Evolutionary conservation across 2,113 vertebrate species (phyloP).

Genomic region (Mastomys coucha): DNA sequence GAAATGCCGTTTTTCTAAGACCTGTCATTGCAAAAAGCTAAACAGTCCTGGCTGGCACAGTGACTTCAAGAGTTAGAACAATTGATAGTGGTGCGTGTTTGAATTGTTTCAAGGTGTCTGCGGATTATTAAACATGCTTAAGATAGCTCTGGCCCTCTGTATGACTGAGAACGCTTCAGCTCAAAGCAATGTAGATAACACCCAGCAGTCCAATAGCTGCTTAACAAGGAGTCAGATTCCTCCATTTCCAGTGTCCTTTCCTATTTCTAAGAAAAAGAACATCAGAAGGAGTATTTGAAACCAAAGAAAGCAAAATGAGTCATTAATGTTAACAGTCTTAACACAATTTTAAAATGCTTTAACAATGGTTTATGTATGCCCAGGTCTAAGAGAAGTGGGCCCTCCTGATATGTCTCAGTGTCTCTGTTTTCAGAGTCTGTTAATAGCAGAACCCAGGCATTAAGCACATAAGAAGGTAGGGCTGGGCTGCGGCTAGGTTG

Average conservation of each 20-base stretch:
- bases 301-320: background rate
- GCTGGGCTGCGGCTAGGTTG: background rate
- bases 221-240: background rate
- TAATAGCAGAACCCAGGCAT: background rate
- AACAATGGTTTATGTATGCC: background rate
- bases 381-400: background rate
- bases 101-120: background rate
- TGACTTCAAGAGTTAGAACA: background rate
- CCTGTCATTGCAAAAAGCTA: background rate
- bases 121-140: background rate
- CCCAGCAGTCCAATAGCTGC: background rate
- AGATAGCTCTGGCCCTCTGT: background rate
- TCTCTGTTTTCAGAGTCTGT: background rate
- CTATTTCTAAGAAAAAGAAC: background rate
- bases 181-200: background rate
- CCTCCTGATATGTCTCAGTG: background rate
- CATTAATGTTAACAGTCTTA: background rate
- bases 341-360: background rate
- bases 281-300: background rate
- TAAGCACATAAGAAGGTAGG: background rate
- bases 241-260: too few relatives aligned
- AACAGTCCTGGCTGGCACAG: background rate
- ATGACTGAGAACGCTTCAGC: background rate
- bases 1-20: background rate
- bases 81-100: too few relatives aligned